Conservation (phyloP, 2,888 invertebrate species). For the Luffia ferchaultella region DNA sequence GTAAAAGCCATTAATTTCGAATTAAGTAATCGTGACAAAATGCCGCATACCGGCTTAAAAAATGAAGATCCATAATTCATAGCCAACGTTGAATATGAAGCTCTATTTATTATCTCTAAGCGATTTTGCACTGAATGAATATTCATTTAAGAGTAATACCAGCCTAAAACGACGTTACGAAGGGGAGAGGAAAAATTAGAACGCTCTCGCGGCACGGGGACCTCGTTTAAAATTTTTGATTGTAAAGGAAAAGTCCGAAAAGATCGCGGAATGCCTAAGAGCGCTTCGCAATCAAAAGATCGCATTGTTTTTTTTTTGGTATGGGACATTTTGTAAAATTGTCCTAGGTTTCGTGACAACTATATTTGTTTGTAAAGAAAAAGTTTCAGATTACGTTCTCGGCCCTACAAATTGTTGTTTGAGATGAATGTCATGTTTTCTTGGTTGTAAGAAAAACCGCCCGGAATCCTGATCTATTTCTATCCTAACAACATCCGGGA, state of each 20-base stretch:
- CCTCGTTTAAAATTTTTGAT: slow-evolving; percentile 60
- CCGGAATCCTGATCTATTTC: not conserved
- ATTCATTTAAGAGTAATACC: slow-evolving; percentile 60
- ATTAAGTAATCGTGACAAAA: slow-evolving; percentile 16
- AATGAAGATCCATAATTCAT: slow-evolving; percentile 35
- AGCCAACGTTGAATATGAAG: slow-evolving; percentile 46
- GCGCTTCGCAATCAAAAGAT: too few species aligned
- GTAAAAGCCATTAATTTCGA: not conserved
- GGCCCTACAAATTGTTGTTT: not conserved
- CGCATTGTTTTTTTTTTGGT: too few species aligned
- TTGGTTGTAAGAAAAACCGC: not conserved
- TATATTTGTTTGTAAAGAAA: not conserved
- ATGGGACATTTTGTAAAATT: too few species aligned
- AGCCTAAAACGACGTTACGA: slow-evolving; percentile 53
- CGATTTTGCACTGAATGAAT: slow-evolving; percentile 60
- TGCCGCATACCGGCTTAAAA: not conserved
- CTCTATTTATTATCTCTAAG: slow-evolving; percentile 61
- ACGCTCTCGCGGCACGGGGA: slow-evolving; percentile 33
- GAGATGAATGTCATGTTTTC: not conserved
- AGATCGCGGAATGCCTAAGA: slow-evolving; percentile 12
- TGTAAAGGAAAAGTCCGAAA: slow-evolving; percentile 38
- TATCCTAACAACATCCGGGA: too few species aligned
- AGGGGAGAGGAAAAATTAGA: slow-evolving; percentile 40
- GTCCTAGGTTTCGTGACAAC: not conserved
- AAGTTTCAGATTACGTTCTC: not conserved